Evolutionary conservation across 1,140 invertebrate genomes (phyloP).

Genomic region (Berghia stephanieae): DNA sequence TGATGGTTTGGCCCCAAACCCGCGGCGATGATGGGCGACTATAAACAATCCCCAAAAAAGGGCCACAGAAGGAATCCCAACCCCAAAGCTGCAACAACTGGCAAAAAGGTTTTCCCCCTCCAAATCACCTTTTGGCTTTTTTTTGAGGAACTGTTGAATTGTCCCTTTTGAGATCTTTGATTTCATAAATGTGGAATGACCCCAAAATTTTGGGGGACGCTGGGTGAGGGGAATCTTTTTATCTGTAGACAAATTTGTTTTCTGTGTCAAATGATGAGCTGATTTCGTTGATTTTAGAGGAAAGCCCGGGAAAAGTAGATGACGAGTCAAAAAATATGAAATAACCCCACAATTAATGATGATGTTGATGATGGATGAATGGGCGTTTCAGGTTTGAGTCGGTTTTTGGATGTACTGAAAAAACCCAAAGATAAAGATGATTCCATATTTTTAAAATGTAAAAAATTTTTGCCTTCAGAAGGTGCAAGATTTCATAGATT

Average conservation of each 20-base stretch:
- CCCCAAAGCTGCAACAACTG: conserved; percentile 39
- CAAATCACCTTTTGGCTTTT: neutral
- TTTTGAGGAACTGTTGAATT: neutral
- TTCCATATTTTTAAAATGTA: no score
- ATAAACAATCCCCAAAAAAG: conserved; percentile 41
- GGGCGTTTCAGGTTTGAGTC: no score
- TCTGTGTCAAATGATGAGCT: no score
- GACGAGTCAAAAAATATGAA: no score
- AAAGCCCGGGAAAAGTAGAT: no score
- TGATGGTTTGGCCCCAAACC: conserved; percentile 22
- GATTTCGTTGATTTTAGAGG: no score
- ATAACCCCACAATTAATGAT: no score
- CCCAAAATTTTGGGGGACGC: neutral
- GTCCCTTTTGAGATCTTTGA: neutral
- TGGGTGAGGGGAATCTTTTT: neutral
- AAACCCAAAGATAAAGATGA: no score
- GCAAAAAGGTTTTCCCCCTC: conserved; percentile 37
- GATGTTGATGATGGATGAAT: no score
- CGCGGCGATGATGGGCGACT: conserved; percentile 35
- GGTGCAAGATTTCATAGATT: no score
- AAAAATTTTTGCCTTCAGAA: no score
- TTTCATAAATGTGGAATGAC: neutral
- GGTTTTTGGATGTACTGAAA: no score
- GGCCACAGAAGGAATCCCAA: conserved; percentile 39
- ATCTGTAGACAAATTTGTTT: neutral